Evolutionary conservation across 2,888 invertebrate species (phyloP).

Genomic region (Rhimphoctona megacephalus): DNA sequence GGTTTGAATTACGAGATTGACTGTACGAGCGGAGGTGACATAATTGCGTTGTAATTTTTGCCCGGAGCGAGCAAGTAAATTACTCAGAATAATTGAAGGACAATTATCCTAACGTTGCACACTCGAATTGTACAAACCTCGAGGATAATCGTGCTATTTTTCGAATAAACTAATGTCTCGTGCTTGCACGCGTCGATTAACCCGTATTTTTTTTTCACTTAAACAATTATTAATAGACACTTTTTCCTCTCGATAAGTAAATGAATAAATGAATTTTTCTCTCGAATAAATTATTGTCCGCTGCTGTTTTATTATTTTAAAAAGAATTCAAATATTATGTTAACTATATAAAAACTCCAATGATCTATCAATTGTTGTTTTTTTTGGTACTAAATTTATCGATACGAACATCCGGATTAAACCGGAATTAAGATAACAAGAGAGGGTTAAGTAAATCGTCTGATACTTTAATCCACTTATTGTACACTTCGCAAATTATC

Average conservation of each 20-base stretch:
- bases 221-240: background rate
- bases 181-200: background rate
- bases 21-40: conserved; percentile 32
- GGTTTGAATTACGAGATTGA: conserved; percentile 14
- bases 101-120: conserved; percentile 38
- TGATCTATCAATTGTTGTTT: background rate
- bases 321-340: background rate
- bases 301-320: background rate
- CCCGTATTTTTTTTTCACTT: background rate
- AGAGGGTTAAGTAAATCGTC: background rate
- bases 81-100: conserved; percentile 61
- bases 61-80: conserved; percentile 55
- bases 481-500: conserved; percentile 13
- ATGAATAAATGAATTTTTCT: background rate
- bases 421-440: conserved; percentile 2
- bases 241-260: background rate
- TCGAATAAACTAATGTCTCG: conserved; percentile 5
- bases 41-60: conserved; percentile 60
- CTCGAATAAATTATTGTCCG: background rate
- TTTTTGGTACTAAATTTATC: background rate
- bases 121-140: conserved; percentile 34
- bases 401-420: background rate
- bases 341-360: background rate
- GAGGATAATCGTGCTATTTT: conserved; percentile 26
- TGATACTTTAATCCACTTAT: conserved; percentile 51